Conservation (phyloP, 2,888 invertebrate species). For the Nephrotoma guestfalica region DNA sequence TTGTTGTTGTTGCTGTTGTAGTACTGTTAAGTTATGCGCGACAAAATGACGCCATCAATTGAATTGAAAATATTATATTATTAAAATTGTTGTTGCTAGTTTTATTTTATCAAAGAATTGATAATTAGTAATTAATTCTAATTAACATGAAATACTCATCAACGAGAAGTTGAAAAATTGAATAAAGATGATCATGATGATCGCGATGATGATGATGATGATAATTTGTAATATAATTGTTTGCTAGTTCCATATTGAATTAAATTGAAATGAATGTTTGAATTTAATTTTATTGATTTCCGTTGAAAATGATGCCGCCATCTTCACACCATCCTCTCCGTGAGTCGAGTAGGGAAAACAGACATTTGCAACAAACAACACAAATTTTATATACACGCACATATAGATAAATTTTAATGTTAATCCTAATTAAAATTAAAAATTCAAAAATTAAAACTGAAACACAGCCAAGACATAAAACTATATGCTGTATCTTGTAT, state of each 20-base stretch:
- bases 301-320: not conserved
- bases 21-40: not conserved
- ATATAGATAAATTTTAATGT: not conserved
- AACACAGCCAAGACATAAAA: not conserved
- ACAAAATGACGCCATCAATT: constrained; percentile 7
- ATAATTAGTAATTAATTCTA: constrained; percentile 7
- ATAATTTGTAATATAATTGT: not conserved
- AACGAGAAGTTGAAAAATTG: not conserved
- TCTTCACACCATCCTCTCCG: not conserved
- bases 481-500: not conserved
- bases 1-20: not conserved
- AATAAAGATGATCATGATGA: not conserved
- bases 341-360: not conserved
- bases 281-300: not conserved
- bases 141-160: constrained; percentile 4
- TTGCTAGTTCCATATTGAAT: not conserved
- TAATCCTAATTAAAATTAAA: not conserved
- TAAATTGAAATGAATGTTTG: not conserved
- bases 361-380: not conserved
- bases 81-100: not conserved
- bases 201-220: not conserved
- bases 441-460: not conserved
- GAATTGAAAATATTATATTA: constrained; percentile 1
- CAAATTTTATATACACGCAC: not conserved
- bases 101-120: constrained; percentile 1